A percentile compares a stretch with the other conserved stretches of the same genome.
Evolutionary conservation across 2,797 vertebrate genomes (phyloP).

Genomic region (Sardinella longiceps): DNA sequence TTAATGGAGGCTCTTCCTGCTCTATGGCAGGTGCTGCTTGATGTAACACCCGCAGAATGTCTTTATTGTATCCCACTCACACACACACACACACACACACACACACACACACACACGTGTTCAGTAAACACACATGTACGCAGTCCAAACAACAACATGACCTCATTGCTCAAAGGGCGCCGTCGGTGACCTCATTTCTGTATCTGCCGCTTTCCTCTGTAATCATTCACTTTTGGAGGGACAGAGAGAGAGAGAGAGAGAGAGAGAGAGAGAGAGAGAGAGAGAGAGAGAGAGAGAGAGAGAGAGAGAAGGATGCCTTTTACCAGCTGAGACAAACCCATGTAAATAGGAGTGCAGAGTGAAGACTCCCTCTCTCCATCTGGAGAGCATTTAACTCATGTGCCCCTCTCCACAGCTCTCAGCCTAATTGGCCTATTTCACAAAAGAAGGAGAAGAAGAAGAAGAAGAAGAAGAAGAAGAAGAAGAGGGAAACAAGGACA

Average conservation of each 20-base stretch:
- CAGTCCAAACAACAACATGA: conserved; percentile 12
- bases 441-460: conserved; percentile 28
- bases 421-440: conserved; percentile 27
- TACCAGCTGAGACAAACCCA: neutral
- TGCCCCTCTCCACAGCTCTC: conserved; percentile 17
- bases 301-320: neutral
- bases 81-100: neutral
- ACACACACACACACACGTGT: neutral
- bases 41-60: neutral
- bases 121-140: neutral
- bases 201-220: neutral
- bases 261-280: neutral
- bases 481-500: neutral
- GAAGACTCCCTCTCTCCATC: conserved; percentile 28
- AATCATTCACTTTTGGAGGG: neutral
- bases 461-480: too few species aligned
- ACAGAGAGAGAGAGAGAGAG: neutral
- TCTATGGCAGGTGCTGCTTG: neutral
- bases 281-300: neutral
- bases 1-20: neutral
- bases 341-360: neutral
- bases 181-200: neutral
- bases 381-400: conserved; percentile 38
- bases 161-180: neutral
- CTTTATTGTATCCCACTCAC: neutral